These are phyloP conservation scores for Solenopsis invicta DNA, from an alignment of 1,140 invertebrate species.

Conservation along the genomic window DNA sequence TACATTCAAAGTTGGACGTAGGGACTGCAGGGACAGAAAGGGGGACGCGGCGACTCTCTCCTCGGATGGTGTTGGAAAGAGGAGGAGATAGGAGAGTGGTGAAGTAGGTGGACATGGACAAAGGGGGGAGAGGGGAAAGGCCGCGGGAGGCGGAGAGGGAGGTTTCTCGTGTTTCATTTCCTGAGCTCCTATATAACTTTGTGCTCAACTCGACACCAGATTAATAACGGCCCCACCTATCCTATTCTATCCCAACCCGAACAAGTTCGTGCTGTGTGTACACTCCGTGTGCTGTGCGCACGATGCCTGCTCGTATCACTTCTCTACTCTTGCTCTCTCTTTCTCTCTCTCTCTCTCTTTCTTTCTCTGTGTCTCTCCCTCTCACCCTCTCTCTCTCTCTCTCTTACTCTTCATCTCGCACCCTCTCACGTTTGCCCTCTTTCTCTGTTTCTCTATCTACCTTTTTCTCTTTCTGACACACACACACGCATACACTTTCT, in stretches of 20 bases:
- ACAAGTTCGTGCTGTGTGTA: conserved; percentile 84
- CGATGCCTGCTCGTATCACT: conserved; percentile 71
- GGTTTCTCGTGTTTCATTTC: conserved; percentile 87
- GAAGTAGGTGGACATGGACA: conserved; percentile 70
- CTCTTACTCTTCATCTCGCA: conserved; percentile 45
- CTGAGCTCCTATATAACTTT: conserved; percentile 88
- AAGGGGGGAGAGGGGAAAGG: conserved; percentile 66
- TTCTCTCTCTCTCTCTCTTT: conserved; percentile 54
- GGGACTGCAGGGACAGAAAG: conserved; percentile 80
- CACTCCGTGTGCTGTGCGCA: conserved; percentile 73
- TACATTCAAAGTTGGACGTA: conserved; percentile 86
- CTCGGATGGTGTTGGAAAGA: conserved; percentile 70
- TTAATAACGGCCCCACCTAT: conserved; percentile 87
- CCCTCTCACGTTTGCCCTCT: conserved; percentile 67
- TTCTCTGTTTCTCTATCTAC: conserved; percentile 65
- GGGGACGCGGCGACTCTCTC: conserved; percentile 76
- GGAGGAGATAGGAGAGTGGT: conserved; percentile 59
- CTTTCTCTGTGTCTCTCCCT: conserved; percentile 33
- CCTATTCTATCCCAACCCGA: conserved; percentile 83
- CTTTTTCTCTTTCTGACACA: conserved; percentile 1
- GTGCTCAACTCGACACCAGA: conserved; percentile 87
- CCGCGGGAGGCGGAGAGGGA: conserved; percentile 79
- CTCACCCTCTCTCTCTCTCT: conserved; percentile 61
- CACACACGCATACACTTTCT: too few species aligned
- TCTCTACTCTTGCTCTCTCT: conserved; percentile 58